A percentile compares a stretch with the other conserved stretches of the same genome.
These are phyloP conservation scores for Drosophila eohydei DNA, from an alignment of 2,888 invertebrate genomes.

Conservation along the genomic window DNA sequence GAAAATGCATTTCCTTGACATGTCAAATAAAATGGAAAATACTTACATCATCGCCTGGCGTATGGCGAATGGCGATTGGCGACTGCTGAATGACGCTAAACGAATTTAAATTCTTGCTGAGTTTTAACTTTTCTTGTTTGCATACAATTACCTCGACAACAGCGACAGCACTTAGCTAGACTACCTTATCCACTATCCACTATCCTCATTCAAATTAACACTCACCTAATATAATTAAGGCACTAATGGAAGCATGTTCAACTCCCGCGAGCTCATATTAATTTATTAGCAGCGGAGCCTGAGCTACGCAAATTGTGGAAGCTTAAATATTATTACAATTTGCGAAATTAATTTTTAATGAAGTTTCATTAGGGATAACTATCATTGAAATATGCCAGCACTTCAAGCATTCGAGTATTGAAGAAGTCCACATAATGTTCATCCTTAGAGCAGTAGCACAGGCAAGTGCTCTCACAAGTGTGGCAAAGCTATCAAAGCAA, in stretches of 20 bases:
- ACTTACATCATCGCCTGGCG: background rate
- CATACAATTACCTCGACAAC: constrained; percentile 1
- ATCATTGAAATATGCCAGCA: background rate
- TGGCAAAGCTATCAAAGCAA: background rate
- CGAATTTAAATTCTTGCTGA: constrained; percentile 7
- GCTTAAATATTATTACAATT: constrained; percentile 1
- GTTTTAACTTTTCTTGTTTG: background rate
- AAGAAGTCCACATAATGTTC: background rate
- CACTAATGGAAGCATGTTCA: background rate
- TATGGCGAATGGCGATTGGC: background rate
- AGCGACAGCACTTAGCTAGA: background rate
- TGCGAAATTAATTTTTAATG: background rate
- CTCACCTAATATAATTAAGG: background rate
- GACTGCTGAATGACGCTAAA: background rate
- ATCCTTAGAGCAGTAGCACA: background rate
- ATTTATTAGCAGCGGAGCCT: constrained; percentile 2
- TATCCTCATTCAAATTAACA: too few species aligned
- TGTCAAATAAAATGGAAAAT: constrained; percentile 9
- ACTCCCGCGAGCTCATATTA: background rate
- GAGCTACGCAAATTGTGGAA: background rate
- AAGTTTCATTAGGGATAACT: background rate
- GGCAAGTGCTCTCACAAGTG: background rate
- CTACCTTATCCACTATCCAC: background rate
- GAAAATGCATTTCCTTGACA: constrained; percentile 10
- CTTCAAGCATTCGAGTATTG: background rate